phyloP scores from a whole-genome alignment of 2,797 vertebrate species.

The Platyrinchus mystaceus region DNA sequence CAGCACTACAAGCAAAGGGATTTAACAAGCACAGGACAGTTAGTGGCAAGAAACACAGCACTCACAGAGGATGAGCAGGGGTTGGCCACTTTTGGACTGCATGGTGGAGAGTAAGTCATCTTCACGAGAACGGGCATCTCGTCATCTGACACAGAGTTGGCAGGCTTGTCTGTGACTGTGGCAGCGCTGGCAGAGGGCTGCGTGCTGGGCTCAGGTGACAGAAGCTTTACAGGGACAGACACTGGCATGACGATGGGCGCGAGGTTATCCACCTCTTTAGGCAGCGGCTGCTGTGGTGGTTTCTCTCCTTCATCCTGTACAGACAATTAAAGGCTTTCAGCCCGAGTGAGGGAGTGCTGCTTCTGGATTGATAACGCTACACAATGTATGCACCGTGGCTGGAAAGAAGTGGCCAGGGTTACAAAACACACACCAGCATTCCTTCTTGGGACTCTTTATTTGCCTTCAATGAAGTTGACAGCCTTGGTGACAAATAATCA shows the following conservation, averaged over 20 bases:
- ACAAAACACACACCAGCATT: not conserved
- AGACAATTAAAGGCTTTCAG: constrained; percentile 84
- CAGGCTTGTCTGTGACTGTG: constrained; percentile 77
- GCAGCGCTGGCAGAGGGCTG: constrained; percentile 77
- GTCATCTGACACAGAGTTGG: constrained; percentile 78
- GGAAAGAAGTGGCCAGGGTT: constrained; percentile 29
- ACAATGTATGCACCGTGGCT: not conserved
- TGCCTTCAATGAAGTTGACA: not conserved
- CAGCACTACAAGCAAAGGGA: constrained; percentile 73
- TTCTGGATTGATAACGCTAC: not conserved
- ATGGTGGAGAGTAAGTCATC: constrained; percentile 78
- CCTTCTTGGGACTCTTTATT: not conserved
- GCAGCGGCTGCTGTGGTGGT: constrained; percentile 68
- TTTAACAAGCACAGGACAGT: constrained; percentile 65
- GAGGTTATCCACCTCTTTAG: constrained; percentile 77
- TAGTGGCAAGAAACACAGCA: constrained; percentile 73
- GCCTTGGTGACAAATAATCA: not conserved
- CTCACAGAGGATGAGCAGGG: constrained; percentile 83
- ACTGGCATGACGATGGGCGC: constrained; percentile 87
- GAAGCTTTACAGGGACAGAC: constrained; percentile 88
- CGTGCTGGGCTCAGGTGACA: constrained; percentile 78
- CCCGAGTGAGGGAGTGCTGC: constrained; percentile 55
- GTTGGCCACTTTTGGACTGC: constrained; percentile 78
- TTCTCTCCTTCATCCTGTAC: constrained; percentile 84
- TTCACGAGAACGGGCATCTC: constrained; percentile 82